phyloP scores from a whole-genome alignment of 2,797 vertebrate species.

The Limnodromus scolopaceus region DNA sequence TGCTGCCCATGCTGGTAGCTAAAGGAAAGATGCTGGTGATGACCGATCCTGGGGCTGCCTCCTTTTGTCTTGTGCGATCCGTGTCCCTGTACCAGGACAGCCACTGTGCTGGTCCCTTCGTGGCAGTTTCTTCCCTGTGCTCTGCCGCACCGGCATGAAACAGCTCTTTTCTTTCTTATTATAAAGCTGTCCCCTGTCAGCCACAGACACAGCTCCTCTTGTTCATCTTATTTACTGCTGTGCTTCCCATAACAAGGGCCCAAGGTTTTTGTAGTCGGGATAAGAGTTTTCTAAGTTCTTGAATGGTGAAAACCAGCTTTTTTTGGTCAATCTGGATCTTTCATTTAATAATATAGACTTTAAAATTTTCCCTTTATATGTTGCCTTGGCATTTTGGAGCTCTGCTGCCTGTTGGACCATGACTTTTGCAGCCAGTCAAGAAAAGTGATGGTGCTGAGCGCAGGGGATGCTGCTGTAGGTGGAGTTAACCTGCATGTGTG shows the following conservation, averaged over 20 bases:
- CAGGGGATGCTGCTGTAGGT: background rate
- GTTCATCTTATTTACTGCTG: background rate
- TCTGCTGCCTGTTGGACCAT: background rate
- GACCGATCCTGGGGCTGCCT: background rate
- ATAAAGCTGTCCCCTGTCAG: background rate
- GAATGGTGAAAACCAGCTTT: background rate
- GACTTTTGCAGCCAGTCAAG: background rate
- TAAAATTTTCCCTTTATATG: background rate
- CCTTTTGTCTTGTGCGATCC: rapidly evolving
- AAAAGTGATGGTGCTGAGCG: background rate
- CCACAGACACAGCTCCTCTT: background rate
- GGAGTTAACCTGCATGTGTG: background rate
- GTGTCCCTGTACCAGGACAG: background rate
- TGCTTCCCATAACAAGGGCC: background rate
- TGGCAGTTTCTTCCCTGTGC: background rate
- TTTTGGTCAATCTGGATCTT: background rate
- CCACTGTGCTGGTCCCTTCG: background rate
- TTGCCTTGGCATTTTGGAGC: background rate
- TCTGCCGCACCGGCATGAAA: background rate
- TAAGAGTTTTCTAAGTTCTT: background rate
- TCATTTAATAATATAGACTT: background rate
- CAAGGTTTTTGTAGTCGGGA: background rate
- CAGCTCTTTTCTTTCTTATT: background rate
- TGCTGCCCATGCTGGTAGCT: background rate
- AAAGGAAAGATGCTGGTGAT: background rate